Percentiles rank a stretch among this genome's conserved stretches.
Evolutionary conservation across 2,113 vertebrate genomes (phyloP).

Genomic region (Psammodynastes pulverulentus): DNA sequence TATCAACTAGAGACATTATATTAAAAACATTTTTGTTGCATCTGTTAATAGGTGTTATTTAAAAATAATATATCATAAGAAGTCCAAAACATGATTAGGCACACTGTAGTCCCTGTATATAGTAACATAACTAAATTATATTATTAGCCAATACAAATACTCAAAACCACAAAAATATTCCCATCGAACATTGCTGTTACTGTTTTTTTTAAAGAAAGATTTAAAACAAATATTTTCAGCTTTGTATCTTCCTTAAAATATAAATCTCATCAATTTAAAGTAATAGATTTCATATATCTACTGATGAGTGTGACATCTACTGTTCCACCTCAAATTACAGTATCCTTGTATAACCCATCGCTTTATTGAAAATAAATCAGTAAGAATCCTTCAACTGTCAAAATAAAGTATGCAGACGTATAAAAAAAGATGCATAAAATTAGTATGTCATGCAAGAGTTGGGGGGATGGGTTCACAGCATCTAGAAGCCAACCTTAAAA

Average conservation of each 20-base stretch:
- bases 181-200: background rate
- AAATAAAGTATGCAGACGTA: background rate
- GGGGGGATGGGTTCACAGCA: too few species aligned
- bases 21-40: background rate
- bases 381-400: background rate
- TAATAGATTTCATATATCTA: background rate
- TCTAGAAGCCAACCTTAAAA: background rate
- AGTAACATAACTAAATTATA: background rate
- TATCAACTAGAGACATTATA: background rate
- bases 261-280: background rate
- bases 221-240: background rate
- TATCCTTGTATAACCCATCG: background rate
- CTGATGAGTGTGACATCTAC: background rate
- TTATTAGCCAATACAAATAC: background rate
- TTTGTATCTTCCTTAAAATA: background rate
- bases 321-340: background rate
- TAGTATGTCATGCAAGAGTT: background rate
- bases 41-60: background rate
- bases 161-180: background rate
- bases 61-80: background rate
- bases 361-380: background rate
- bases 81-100: background rate
- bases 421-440: background rate
- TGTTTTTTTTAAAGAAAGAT: background rate
- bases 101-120: background rate